Percentiles rank a stretch among this genome's conserved stretches.
phyloP scores from a whole-genome alignment of 2,113 vertebrate species.

The Poeciliopsis prolifica region DNA sequence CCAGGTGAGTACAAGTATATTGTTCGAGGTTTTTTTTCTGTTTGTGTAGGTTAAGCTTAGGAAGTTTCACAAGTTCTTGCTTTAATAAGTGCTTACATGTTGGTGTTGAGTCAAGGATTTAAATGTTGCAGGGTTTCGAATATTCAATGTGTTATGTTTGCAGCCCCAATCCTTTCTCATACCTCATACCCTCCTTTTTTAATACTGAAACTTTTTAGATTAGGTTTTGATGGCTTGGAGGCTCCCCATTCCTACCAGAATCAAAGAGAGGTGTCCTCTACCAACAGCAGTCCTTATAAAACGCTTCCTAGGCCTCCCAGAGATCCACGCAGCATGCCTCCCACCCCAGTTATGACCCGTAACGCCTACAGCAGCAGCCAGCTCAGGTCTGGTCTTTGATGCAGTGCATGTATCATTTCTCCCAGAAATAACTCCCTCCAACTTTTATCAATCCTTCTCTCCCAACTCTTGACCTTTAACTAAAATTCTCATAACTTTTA shows the following conservation, averaged over 20 bases:
- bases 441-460: background rate
- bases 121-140: conserved; percentile 2
- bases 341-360: conserved; percentile 89
- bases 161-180: conserved; percentile 39
- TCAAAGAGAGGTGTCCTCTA: conserved; percentile 84
- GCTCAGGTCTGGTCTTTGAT: conserved; percentile 82
- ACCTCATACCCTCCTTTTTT: conserved; percentile 19
- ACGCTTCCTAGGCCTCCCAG: conserved; percentile 84
- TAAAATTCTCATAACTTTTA: background rate
- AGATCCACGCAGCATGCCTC: conserved; percentile 89
- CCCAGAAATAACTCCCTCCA: background rate
- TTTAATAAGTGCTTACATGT: conserved; percentile 7
- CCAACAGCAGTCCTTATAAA: conserved; percentile 91
- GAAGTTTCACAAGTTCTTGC: conserved; percentile 28
- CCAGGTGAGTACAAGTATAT: conserved; percentile 55
- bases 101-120: conserved; percentile 13
- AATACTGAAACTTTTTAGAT: conserved; percentile 54
- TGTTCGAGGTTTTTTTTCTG: background rate
- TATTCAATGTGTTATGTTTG: conserved; percentile 50
- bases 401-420: conserved; percentile 5
- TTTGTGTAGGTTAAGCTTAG: background rate
- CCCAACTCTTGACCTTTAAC: background rate
- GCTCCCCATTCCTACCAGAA: conserved; percentile 55
- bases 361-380: conserved; percentile 97
- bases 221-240: conserved; percentile 58